These are phyloP conservation scores for Cavia porcellus DNA, from an alignment of 2,113 vertebrate genomes.

Conservation along the genomic window DNA sequence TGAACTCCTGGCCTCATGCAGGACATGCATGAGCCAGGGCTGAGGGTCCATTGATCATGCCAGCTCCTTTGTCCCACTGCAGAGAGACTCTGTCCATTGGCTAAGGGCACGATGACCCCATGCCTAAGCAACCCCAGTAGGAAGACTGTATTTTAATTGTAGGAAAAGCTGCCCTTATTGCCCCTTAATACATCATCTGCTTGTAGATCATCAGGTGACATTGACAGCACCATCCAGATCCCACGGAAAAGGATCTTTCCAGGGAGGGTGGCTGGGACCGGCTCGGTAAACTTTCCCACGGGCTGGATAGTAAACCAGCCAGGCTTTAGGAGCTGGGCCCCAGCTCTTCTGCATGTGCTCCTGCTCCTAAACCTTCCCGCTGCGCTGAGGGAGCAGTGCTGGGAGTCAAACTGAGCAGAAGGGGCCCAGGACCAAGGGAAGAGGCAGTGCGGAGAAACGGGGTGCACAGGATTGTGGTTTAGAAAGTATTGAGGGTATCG, in stretches of 20 bases:
- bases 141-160: neutral
- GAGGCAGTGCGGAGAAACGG: neutral
- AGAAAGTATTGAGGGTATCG: neutral
- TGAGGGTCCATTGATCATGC: neutral
- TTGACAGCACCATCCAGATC: neutral
- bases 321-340: neutral
- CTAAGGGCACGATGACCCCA: neutral
- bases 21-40: neutral
- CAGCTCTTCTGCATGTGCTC: neutral
- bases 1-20: neutral
- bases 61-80: neutral
- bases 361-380: neutral
- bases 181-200: neutral
- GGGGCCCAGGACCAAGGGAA: neutral
- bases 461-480: neutral
- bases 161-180: neutral
- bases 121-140: neutral
- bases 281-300: neutral
- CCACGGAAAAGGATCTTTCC: neutral
- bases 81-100: neutral
- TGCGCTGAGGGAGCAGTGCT: neutral
- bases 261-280: neutral
- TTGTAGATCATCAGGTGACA: neutral
- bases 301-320: neutral
- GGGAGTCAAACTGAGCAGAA: neutral